These are phyloP conservation scores for Aphis craccivora DNA, from an alignment of 1,140 invertebrate genomes.

Conservation along the genomic window DNA sequence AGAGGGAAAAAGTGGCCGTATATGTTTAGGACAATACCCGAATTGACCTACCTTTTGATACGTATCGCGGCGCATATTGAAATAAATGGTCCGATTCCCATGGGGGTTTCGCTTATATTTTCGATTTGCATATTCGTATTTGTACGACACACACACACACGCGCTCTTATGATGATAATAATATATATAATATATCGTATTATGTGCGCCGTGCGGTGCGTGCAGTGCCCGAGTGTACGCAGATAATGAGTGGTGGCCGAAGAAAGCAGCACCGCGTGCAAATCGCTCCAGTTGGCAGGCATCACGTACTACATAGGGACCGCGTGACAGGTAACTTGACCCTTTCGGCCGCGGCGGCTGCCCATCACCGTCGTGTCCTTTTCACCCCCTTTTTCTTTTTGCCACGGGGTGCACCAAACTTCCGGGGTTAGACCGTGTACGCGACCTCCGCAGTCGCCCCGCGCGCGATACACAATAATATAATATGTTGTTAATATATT, in stretches of 20 bases:
- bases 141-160: neutral
- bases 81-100: slow-evolving; percentile 58
- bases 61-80: slow-evolving; percentile 28
- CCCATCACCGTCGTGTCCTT: slow-evolving; percentile 41
- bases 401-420: slow-evolving; percentile 20
- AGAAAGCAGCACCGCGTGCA: slow-evolving; percentile 36
- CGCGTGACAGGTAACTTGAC: slow-evolving; percentile 57
- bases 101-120: slow-evolving; percentile 36
- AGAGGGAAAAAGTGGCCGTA: slow-evolving; percentile 33
- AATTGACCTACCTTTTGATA: slow-evolving; percentile 57
- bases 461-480: slow-evolving; percentile 32
- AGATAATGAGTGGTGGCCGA: slow-evolving; percentile 40
- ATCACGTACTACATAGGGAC: neutral
- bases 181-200: slow-evolving; percentile 2
- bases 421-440: slow-evolving; percentile 56
- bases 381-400: slow-evolving; percentile 40
- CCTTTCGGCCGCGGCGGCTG: slow-evolving; percentile 39
- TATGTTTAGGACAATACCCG: slow-evolving; percentile 11
- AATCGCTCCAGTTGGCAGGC: slow-evolving; percentile 58
- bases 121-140: slow-evolving; percentile 50
- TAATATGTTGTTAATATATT: slow-evolving; percentile 12
- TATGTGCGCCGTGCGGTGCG: neutral
- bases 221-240: neutral
- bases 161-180: neutral
- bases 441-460: slow-evolving; percentile 41